phyloP scores from a whole-genome alignment of 35 echinoderm and acorn worm genomes.

The Chiridota heheva region DNA sequence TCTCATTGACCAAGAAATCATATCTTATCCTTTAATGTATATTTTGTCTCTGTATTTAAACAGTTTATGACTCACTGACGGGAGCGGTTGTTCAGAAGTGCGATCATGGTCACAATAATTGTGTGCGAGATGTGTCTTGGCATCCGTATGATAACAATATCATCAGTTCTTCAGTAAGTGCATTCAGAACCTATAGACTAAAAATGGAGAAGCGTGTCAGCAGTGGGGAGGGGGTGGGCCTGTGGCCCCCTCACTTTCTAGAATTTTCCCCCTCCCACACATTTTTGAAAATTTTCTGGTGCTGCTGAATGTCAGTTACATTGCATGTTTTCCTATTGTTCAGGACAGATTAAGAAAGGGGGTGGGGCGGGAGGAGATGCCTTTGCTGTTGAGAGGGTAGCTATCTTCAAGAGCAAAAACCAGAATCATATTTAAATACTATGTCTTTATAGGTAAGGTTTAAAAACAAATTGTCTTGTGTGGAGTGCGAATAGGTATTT shows the following conservation, averaged over 20 bases:
- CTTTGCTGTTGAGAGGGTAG: no score
- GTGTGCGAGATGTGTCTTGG: conserved; percentile 94
- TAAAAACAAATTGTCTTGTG: no score
- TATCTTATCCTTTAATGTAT: not conserved
- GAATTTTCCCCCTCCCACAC: not conserved
- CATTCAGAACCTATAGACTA: not conserved
- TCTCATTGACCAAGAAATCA: no score
- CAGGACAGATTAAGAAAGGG: not conserved
- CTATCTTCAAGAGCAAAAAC: no score
- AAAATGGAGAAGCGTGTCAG: no score
- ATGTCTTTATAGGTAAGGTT: no score
- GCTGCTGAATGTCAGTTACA: not conserved
- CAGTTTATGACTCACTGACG: conserved; percentile 95
- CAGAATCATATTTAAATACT: no score
- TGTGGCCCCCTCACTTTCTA: no score
- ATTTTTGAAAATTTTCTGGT: not conserved
- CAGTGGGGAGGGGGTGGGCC: not conserved
- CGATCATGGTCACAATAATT: conserved; percentile 48
- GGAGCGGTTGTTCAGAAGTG: conserved; percentile 69
- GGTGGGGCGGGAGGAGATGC: no score
- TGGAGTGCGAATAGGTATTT: no score
- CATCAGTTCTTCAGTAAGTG: conserved; percentile 92
- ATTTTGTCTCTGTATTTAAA: no score
- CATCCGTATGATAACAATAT: conserved; percentile 93
- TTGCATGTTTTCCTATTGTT: not conserved